Base-by-base conservation (phyloP, 1,140 invertebrate species). In the Muscidifurax raptorellus region DNA sequence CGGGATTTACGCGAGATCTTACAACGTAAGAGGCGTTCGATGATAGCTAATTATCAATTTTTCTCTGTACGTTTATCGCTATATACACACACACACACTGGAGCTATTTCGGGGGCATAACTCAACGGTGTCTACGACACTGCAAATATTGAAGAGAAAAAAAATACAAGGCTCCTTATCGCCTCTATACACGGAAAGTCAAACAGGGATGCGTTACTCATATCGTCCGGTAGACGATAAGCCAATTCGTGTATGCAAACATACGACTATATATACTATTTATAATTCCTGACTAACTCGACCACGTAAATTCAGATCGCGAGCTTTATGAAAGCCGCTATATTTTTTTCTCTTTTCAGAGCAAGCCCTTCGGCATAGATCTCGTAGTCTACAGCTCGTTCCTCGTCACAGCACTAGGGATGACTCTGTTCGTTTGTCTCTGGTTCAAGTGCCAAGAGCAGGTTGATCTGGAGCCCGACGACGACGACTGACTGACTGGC, bases 351-450 rank as follows among this genome's bases (percentile, higher is more conserved):
- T 25, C 64, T 15, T 86, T 87, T 87, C 86, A 90, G 88, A 86
- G 80, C 80, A 84, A 86, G 80, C 78, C 86, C 69, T 59, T 59
- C 52, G 88, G 87, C 77, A 86, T 87, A 86, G 87, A 89, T 86
- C 86, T 88, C 82, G 83, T 87, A 75, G 86, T 85, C 79, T 89
- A 88, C 85, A 88, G 84, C 82, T 89, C 86, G 71, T 83, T 83
- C 64, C 36, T 86, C 79, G 85, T 85, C 83, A 84, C 87, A 44
- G 78, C 81, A 13, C 77, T 87, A 15, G 72, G 78, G 5, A 66
- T 78, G 64, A 83, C 59, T 1, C 47, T 86, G 18, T 71, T 86
- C 75, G 69, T 77, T 52, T 88, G 85, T 81, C 74, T 88, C 79
- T 85, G 82, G 80, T 86, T 86, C 79, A 87, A 88, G 85, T 87